Percentiles rank a stretch among this genome's conserved stretches.
Conservation (phyloP, 1,140 invertebrate genomes). For the Probaryconus sp. region DNA sequence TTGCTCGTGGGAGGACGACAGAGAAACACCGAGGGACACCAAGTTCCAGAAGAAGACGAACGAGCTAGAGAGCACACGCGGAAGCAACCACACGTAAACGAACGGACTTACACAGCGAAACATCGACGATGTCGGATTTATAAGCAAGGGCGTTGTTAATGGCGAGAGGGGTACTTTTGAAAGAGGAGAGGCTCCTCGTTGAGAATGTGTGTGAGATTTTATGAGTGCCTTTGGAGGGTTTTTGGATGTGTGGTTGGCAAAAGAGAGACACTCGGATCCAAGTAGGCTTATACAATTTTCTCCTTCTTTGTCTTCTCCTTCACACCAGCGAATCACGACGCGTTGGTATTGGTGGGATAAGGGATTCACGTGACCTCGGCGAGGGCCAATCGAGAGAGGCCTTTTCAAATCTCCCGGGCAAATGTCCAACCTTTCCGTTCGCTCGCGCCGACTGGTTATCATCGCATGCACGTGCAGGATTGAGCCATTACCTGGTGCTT, state of each 20-base stretch:
- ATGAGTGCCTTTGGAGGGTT: too few species aligned
- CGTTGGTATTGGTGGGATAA: constrained; percentile 51
- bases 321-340: constrained; percentile 9
- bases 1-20: constrained; percentile 66
- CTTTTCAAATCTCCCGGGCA: constrained; percentile 69
- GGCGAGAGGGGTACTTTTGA: constrained; percentile 63
- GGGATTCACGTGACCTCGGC: constrained; percentile 59
- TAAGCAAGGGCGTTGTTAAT: constrained; percentile 79
- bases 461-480: constrained; percentile 75
- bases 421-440: constrained; percentile 28
- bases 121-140: constrained; percentile 70
- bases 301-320: constrained; percentile 10
- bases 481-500: constrained; percentile 78
- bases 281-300: constrained; percentile 4
- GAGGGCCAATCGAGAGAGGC: constrained; percentile 36
- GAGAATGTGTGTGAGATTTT: not conserved
- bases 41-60: constrained; percentile 67
- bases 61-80: constrained; percentile 56
- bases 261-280: not conserved
- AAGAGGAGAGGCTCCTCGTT: constrained; percentile 40
- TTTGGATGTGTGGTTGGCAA: not conserved
- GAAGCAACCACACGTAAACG: constrained; percentile 52
- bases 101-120: constrained; percentile 54
- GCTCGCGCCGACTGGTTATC: constrained; percentile 66
- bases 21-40: constrained; percentile 53